These are phyloP conservation scores for Metopolophium dirhodum DNA, from an alignment of 1,140 invertebrate species.

Conservation along the genomic window DNA sequence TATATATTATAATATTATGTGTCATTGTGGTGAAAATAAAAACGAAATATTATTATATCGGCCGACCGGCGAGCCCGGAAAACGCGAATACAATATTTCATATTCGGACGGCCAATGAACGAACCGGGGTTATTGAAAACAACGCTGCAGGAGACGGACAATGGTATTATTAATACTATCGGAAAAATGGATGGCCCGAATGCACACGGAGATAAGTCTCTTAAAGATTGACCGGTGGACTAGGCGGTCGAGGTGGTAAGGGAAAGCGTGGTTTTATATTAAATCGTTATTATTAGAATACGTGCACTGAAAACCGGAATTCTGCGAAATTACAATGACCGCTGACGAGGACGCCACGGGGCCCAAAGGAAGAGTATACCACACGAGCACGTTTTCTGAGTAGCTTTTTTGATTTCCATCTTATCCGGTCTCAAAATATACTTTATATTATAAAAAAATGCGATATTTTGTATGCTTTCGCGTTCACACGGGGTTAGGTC, in stretches of 20 bases:
- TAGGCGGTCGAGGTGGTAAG: not conserved
- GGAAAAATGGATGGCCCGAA: not conserved
- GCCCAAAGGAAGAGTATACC: not conserved
- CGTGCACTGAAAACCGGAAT: not conserved
- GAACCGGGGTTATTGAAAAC: not conserved
- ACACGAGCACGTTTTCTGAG: not conserved
- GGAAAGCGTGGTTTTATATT: not conserved
- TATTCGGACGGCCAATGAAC: not conserved
- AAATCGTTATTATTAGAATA: constrained; percentile 34
- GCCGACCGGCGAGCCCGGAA: not conserved
- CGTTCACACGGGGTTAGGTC: not conserved
- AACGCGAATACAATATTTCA: not conserved
- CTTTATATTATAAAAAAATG: not conserved
- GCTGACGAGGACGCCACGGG: not conserved
- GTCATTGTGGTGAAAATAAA: not conserved
- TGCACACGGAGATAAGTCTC: not conserved
- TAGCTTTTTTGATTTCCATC: not conserved
- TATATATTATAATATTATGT: not conserved
- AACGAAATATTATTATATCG: not conserved
- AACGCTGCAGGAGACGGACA: not conserved
- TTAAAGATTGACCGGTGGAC: not conserved
- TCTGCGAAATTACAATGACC: not conserved
- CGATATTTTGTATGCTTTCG: not conserved
- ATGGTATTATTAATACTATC: not conserved
- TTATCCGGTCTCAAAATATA: not conserved